Evolutionary conservation across 2,113 vertebrate genomes (phyloP).

Genomic region (Vireo altiloquus): DNA sequence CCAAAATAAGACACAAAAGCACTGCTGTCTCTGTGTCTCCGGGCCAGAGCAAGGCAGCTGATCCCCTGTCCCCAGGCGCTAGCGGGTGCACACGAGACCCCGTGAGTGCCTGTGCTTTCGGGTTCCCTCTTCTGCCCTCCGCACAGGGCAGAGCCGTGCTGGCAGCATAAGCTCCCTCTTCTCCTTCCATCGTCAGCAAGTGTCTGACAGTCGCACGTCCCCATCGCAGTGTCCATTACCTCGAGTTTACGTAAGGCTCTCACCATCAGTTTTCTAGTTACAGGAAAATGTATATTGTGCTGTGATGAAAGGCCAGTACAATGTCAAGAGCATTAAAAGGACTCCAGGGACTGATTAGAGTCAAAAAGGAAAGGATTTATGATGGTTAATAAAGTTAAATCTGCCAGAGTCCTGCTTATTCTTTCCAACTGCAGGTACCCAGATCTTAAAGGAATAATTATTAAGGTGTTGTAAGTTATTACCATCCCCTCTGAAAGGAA

Average conservation of each 20-base stretch:
- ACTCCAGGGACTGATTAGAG: slow-evolving; percentile 38
- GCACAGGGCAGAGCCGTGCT: fast-evolving
- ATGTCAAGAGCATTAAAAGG: slow-evolving; percentile 46
- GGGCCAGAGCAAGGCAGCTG: neutral
- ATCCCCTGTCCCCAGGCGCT: neutral
- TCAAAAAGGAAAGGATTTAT: slow-evolving; percentile 58
- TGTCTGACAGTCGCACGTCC: fast-evolving
- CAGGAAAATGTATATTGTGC: slow-evolving; percentile 50
- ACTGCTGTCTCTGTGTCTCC: neutral
- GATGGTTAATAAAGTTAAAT: slow-evolving; percentile 48
- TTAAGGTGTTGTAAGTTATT: neutral
- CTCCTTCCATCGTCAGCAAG: neutral
- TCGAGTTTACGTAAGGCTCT: neutral
- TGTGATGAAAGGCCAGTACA: slow-evolving; percentile 36
- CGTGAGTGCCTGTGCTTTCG: fast-evolving
- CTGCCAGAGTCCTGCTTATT: neutral
- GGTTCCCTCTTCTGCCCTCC: neutral
- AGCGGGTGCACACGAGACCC: fast-evolving
- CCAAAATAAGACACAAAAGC: neutral
- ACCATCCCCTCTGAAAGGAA: neutral
- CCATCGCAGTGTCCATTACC: neutral
- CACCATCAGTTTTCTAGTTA: neutral
- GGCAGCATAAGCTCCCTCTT: neutral
- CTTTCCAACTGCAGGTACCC: slow-evolving; percentile 13
- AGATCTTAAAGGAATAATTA: slow-evolving; percentile 12